phyloP scores from a whole-genome alignment of 2,797 vertebrate genomes.

The Setipinna tenuifilis region DNA sequence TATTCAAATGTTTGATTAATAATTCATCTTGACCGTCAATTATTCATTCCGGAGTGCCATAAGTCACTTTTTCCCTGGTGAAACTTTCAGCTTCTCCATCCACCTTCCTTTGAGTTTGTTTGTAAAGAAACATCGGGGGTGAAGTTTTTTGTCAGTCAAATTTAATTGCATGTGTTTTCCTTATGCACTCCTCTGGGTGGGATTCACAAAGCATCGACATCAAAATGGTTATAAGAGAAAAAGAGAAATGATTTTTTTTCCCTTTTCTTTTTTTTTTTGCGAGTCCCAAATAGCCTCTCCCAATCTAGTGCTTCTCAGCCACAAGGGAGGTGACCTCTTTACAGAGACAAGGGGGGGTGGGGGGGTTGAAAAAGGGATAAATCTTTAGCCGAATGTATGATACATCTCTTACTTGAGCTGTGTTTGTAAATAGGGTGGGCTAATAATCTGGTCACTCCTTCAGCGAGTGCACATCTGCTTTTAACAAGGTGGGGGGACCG shows the following conservation, averaged over 20 bases:
- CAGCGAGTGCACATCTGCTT: constrained; percentile 45
- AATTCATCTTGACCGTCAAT: constrained; percentile 93
- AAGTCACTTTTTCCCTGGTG: constrained; percentile 78
- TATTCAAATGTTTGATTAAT: constrained; percentile 96
- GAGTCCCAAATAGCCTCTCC: constrained; percentile 40
- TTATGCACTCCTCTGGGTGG: constrained; percentile 37
- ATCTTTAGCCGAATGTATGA: constrained; percentile 42
- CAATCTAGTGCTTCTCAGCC: constrained; percentile 51
- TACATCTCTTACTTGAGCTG: constrained; percentile 51
- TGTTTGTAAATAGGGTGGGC: constrained; percentile 54
- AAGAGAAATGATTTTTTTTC: constrained; percentile 38
- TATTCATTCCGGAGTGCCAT: constrained; percentile 90
- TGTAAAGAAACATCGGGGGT: constrained; percentile 15
- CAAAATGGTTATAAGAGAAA: constrained; percentile 40
- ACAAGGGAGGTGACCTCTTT: constrained; percentile 60
- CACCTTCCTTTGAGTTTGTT: constrained; percentile 41
- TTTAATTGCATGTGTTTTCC: constrained; percentile 57
- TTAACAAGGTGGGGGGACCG: constrained; percentile 35
- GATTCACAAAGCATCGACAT: constrained; percentile 49
- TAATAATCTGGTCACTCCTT: constrained; percentile 64
- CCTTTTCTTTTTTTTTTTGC: constrained; percentile 29
- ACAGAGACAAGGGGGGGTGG: constrained; percentile 33
- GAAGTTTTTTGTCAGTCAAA: constrained; percentile 67
- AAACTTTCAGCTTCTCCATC: constrained; percentile 76
- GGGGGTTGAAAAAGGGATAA: constrained; percentile 14